Conservation (phyloP, 1,140 invertebrate genomes). For the Brachystomella parvula region DNA sequence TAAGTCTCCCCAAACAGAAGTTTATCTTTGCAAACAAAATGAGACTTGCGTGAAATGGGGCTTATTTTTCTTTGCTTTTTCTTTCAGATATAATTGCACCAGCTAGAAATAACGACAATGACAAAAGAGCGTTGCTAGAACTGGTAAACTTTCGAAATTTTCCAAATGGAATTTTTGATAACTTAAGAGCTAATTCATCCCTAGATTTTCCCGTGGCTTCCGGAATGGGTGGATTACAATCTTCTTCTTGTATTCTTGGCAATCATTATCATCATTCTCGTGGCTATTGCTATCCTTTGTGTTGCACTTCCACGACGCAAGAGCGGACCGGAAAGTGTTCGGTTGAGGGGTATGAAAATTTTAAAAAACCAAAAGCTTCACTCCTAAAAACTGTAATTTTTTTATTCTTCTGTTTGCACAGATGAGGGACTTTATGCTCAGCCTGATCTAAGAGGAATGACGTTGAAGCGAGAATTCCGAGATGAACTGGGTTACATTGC, state of each 20-base stretch:
- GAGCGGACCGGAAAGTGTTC: constrained; percentile 61
- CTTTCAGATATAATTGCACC: constrained; percentile 65
- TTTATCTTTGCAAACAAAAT: not conserved
- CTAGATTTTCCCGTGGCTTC: constrained; percentile 63
- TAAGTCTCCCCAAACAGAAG: constrained; percentile 45
- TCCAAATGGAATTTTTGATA: not conserved
- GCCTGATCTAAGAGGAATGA: constrained; percentile 38
- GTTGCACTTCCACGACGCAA: constrained; percentile 69
- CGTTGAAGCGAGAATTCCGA: constrained; percentile 53
- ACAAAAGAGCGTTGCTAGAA: constrained; percentile 43
- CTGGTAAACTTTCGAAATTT: constrained; percentile 26
- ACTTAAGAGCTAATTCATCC: not conserved
- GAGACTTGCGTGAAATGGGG: constrained; percentile 14
- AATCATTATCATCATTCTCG: constrained; percentile 74
- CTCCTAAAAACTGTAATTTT: too few species aligned
- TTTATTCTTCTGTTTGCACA: constrained; percentile 42
- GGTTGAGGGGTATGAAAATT: constrained; percentile 57
- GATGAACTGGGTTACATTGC: constrained; percentile 87
- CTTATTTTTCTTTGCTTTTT: constrained; percentile 38
- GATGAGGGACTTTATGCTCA: constrained; percentile 72
- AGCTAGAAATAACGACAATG: constrained; percentile 54
- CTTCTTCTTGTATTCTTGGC: constrained; percentile 73
- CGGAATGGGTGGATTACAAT: constrained; percentile 75
- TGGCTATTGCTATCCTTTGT: constrained; percentile 80
- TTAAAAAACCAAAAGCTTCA: constrained; percentile 3